Base-by-base conservation (phyloP, 2,888 invertebrate species). In the Trachelus stipa region DNA sequence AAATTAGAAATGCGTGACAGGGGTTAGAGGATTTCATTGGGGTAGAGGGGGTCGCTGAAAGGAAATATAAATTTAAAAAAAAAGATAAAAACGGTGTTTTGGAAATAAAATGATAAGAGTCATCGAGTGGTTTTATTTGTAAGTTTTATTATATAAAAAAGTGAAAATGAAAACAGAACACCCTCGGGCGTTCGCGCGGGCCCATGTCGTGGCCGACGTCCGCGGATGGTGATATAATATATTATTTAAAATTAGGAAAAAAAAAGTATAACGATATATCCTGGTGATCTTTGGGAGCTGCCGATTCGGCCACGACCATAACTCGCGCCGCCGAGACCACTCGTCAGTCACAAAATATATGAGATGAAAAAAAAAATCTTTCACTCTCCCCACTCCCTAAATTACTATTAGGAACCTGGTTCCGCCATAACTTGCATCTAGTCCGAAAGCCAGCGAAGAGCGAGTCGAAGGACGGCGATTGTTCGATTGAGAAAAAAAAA, bases 111-210 rank as follows among this genome's bases (percentile, higher is more conserved):
- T 30, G 34, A 35, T 40, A 40, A 73, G 83, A 83, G 81, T 82
- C 81, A 83, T 82, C 81, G 79, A 78, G 81, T 81, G 79, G 80
- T 85, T 88, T 88, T 85, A 84, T 86, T 40, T 85, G 85, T 85
- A 86, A 83, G 84, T 85, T 88, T 88, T 86, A 87, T 89, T 87
- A 84, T 85, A 86, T 87, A 87, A 87, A 88, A 89, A 88, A 87
- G 85, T 86, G 87, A 88, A 88, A 88, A 88, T 86, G 85, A 85
- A 89, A 87, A 87, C 83, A 85, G 85, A 87, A 87, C 85, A 85
- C 84, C 85, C 84, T 87, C 86, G 85, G 85, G 81, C 82, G 79
- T 80, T 79, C 76, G 82, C 83, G 79, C 85, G 82, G 84, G 84
- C 83, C 85, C 85, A 82, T 82, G 84, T 83, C 87, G 83, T 84